phyloP scores from a whole-genome alignment of 1,140 invertebrate species.

The Neotoxoptera formosana region DNA sequence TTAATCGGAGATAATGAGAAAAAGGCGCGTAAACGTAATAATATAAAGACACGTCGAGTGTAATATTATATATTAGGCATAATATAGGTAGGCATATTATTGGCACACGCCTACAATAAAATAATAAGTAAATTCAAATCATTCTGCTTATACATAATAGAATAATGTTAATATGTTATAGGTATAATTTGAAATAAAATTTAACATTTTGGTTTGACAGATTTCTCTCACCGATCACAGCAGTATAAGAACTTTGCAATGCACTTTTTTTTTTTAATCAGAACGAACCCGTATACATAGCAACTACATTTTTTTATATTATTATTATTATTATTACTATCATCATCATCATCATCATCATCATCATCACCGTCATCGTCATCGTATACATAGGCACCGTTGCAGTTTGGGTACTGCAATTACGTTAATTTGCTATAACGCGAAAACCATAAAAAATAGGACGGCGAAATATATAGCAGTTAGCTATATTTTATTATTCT shows the following conservation, averaged over 20 bases:
- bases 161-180: background rate
- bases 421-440: constrained; percentile 14
- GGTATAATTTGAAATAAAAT: background rate
- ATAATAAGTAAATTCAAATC: background rate
- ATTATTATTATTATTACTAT: background rate
- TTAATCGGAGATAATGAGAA: background rate
- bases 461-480: background rate
- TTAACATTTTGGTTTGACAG: background rate
- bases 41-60: background rate
- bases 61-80: background rate
- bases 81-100: too few species aligned
- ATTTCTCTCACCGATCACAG: background rate
- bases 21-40: background rate
- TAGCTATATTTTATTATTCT: background rate
- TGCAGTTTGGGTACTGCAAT: background rate
- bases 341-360: background rate
- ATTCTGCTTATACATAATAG: background rate
- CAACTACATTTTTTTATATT: background rate
- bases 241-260: background rate
- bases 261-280: background rate
- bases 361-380: background rate
- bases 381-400: background rate
- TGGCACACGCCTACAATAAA: background rate
- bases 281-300: constrained; percentile 4
- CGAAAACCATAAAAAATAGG: constrained; percentile 43